phyloP scores from a whole-genome alignment of 2,113 vertebrate species.

The sheep (Ovis aries) region ARS-UI_Ramb_v3.0 NC_056055.1:61465501-61466000 shows the following conservation, averaged over 20 bases:
- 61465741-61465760: not conserved
- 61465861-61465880: not conserved
- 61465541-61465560: not conserved
- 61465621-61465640: not conserved
- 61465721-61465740: not conserved
- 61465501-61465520: fast-evolving
- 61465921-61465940: not conserved
- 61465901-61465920: not conserved
- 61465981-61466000: not conserved
- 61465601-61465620: not conserved
- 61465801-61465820: not conserved
- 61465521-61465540: not conserved
- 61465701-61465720: not conserved
- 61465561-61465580: not conserved
- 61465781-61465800: not conserved
- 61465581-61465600: not conserved
- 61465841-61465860: not conserved
- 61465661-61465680: not conserved
- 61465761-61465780: not conserved
- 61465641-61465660: not conserved
- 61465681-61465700: not conserved
- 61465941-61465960: not conserved
- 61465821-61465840: not conserved
- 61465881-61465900: not conserved
- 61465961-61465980: not conserved